Evolutionary conservation across 2,113 vertebrate species (phyloP).

Genomic region (Fukomys damarensis): DNA sequence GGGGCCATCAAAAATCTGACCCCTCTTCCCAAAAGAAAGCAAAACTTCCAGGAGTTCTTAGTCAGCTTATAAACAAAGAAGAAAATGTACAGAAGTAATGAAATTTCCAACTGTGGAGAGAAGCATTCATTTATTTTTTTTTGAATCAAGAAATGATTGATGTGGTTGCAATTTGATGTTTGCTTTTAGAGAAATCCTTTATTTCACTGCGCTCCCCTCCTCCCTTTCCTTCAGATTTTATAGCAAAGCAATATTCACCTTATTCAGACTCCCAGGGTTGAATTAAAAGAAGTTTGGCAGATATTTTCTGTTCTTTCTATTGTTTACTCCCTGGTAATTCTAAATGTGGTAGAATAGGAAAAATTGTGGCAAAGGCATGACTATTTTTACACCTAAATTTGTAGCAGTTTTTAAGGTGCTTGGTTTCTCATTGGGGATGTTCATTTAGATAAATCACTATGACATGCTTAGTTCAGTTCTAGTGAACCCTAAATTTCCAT

Average conservation of each 20-base stretch:
- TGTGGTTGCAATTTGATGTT: constrained; percentile 84
- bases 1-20: constrained; percentile 83
- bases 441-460: not conserved
- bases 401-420: not conserved
- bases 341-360: not conserved
- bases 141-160: constrained; percentile 81
- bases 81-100: constrained; percentile 82
- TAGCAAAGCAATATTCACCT: constrained; percentile 4
- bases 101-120: constrained; percentile 85
- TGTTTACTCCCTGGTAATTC: constrained; percentile 1
- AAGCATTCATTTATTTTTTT: constrained; percentile 82
- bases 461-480: not conserved
- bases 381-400: not conserved
- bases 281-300: not conserved
- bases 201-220: constrained; percentile 47
- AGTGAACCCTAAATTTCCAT: not conserved
- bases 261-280: not conserved
- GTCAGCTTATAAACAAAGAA: constrained; percentile 84
- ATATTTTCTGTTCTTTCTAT: constrained; percentile 17
- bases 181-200: constrained; percentile 80
- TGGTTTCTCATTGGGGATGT: not conserved
- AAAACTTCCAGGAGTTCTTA: constrained; percentile 84
- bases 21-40: constrained; percentile 84
- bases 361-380: not conserved
- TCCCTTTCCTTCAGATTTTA: constrained; percentile 36